phyloP scores from a whole-genome alignment of 2,888 invertebrate species.

The Tipula helvola region DNA sequence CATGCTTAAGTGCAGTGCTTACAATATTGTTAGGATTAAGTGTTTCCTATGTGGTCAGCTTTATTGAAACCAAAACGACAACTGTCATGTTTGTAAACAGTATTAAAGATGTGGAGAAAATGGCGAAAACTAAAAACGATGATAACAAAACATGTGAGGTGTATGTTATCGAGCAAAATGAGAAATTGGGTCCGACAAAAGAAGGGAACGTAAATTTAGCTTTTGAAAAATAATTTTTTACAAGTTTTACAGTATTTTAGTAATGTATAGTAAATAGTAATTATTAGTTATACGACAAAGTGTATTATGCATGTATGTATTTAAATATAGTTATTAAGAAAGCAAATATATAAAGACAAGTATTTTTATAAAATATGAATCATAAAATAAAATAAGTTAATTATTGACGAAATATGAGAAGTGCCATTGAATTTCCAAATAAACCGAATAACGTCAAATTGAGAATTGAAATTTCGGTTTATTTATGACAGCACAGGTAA shows the following conservation, averaged over 20 bases:
- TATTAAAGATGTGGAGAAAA: background rate
- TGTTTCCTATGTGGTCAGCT: constrained; percentile 48
- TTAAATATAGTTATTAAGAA: background rate
- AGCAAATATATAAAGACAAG: background rate
- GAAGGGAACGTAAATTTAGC: background rate
- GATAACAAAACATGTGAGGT: background rate
- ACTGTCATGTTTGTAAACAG: background rate
- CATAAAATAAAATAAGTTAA: background rate
- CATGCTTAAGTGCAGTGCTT: constrained; percentile 61
- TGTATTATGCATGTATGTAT: background rate
- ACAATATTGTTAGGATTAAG: constrained; percentile 60
- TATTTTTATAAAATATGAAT: background rate
- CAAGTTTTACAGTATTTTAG: background rate
- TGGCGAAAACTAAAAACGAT: background rate
- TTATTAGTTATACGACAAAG: background rate
- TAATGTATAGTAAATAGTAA: background rate
- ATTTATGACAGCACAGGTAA: no score
- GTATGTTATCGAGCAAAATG: background rate
- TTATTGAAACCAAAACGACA: constrained; percentile 15
- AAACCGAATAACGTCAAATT: no score
- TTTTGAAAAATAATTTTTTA: background rate
- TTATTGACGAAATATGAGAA: background rate
- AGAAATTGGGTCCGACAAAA: background rate
- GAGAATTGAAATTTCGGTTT: no score
- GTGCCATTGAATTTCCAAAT: background rate